Evolutionary conservation across 2,797 vertebrate genomes (phyloP), one percentile per base, ranked within the genome.

Genomic region (Eutrigla gurnardus): DNA sequence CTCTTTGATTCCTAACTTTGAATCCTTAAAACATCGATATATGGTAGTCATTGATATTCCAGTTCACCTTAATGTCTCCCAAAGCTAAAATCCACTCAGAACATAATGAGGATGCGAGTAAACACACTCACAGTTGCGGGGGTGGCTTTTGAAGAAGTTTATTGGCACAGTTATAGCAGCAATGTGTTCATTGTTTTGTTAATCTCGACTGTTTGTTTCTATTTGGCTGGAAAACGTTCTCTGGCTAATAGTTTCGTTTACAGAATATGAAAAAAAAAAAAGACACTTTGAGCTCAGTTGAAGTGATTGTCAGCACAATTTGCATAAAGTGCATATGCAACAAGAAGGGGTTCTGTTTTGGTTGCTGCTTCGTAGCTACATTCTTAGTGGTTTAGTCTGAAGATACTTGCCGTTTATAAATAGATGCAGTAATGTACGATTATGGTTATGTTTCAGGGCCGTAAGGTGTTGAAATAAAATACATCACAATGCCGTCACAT

Each of bases 101-200:
- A n/a, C 5, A 2, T 47, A 59, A 72, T 63, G 32, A 76, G 8
- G 14, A 49, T 13, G 42, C 46, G 33, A 69, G 53, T 36, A 61
- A 81, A 76, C 25, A 72, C 52, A 46, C 53, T 58, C 58, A 33
- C 61, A 73, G 53, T n/a, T 18, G 62, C n/a, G 36, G 49, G 57
- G 72, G 69, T 42, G 47, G 62, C 75, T 84, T 89, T 86, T 80
- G 65, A 82, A 86, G 68, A 84, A 75, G 69, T 93, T 92, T 92
- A 93, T 92, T 93, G 89, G 89, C 88, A 92, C 91, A 92, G 87
- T 88, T 80, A 83, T 91, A 93, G 93, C 92, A 91, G 93, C 92
- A 90, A 89, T 74, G 83, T 88, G 89, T 89, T 89, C 79, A 86
- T 45, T 86, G 75, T 88, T 88, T 25, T 79, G 74, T 76, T 76